A percentile compares a stretch with the other conserved stretches of the same genome.
These are phyloP conservation scores for Arctocebus calabarensis DNA, from an alignment of 2,797 vertebrate species.

Conservation along the genomic window DNA sequence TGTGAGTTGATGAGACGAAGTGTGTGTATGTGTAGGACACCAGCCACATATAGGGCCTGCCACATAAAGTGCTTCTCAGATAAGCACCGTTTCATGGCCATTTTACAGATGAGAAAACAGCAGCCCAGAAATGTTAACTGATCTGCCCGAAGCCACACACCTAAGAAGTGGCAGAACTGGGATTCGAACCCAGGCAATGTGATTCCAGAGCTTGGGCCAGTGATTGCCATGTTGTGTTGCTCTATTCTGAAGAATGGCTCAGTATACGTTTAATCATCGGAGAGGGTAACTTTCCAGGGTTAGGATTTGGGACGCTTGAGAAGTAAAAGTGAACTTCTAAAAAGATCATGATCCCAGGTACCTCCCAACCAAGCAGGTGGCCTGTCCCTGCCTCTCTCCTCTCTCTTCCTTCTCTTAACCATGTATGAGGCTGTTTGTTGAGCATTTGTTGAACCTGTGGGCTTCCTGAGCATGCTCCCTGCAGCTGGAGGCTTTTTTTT, in stretches of 20 bases:
- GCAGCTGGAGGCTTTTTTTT: conserved; percentile 13
- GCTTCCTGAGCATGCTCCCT: background rate
- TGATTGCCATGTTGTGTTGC: background rate
- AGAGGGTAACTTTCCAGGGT: background rate
- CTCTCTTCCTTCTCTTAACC: background rate
- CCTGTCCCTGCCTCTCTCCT: background rate
- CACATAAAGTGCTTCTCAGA: background rate
- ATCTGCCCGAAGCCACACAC: background rate
- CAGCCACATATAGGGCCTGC: background rate
- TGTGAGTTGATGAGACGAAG: background rate
- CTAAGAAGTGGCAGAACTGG: background rate
- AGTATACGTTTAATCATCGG: background rate
- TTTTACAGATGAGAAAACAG: conserved; percentile 11
- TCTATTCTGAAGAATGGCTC: background rate
- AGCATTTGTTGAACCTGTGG: background rate
- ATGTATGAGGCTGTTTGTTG: background rate
- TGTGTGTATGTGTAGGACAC: background rate
- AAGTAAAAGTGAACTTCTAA: conserved; percentile 21
- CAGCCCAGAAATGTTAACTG: background rate
- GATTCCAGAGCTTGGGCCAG: background rate
- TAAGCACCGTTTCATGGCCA: background rate
- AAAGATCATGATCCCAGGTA: background rate
- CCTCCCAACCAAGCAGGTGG: background rate
- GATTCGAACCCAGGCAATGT: background rate
- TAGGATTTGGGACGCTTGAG: background rate